A percentile compares a stretch with the other conserved stretches of the same genome.
Conservation (phyloP, 2,888 invertebrate genomes). For the Rotaria socialis region DNA sequence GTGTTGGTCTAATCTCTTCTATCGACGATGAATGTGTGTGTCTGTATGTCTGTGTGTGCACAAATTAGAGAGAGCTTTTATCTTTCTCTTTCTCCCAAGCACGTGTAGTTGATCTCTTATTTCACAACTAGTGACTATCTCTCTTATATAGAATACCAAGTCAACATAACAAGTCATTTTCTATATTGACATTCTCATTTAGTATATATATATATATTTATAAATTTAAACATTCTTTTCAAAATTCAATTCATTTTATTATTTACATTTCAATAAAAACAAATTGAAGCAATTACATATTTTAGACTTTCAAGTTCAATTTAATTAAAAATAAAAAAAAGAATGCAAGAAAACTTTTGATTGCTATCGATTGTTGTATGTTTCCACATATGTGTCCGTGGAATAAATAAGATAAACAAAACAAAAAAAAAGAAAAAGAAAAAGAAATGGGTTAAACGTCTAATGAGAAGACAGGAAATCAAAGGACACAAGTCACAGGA, state of each 20-base stretch:
- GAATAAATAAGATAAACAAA: neutral
- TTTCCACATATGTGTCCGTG: neutral
- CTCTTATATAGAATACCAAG: neutral
- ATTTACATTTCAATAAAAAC: too few relatives aligned
- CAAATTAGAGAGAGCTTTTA: conserved; percentile 19
- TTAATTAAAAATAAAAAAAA: neutral
- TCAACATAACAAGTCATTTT: conserved; percentile 10
- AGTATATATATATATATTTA: too few relatives aligned
- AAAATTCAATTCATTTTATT: neutral
- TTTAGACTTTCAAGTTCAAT: neutral
- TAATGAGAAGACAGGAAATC: neutral
- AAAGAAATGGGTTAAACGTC: neutral
- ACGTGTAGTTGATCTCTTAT: conserved; percentile 17
- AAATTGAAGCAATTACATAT: too few relatives aligned
- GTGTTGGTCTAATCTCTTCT: conserved; percentile 27
- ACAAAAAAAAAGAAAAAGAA: too few relatives aligned
- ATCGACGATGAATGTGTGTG: neutral
- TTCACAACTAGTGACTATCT: neutral
- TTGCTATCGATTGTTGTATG: neutral
- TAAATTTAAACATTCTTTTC: too few relatives aligned
- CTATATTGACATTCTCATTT: neutral
- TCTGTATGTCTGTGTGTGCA: neutral
- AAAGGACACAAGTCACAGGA: too few relatives aligned
- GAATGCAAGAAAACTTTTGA: neutral
- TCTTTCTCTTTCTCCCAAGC: conserved; percentile 15